Conservation (phyloP, 2,113 vertebrate genomes). For the Suricata suricatta region DNA sequence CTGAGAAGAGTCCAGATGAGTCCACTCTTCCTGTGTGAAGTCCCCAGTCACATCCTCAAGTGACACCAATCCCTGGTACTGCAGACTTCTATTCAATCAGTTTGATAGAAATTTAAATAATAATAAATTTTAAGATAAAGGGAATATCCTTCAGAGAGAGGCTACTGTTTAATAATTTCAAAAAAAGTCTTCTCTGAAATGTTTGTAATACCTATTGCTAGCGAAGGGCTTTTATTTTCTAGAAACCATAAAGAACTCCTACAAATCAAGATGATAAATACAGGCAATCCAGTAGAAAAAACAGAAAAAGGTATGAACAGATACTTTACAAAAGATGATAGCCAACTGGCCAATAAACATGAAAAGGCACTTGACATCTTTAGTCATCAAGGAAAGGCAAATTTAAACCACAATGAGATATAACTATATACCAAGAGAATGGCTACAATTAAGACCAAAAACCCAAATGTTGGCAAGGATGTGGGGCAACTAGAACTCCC, state of each 20-base stretch:
- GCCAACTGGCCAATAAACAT: not conserved
- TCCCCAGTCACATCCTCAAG: conserved; percentile 62
- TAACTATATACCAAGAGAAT: not conserved
- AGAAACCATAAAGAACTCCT: conserved; percentile 30
- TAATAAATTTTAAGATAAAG: not conserved
- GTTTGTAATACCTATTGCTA: not conserved
- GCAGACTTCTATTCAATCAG: conserved; percentile 21
- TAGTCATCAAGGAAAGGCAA: not conserved
- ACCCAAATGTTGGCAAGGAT: not conserved
- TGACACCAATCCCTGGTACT: conserved; percentile 54
- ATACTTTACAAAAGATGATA: not conserved
- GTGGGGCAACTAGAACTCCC: not conserved
- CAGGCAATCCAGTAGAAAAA: conserved; percentile 11
- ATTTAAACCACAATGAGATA: not conserved
- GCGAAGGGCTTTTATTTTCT: not conserved
- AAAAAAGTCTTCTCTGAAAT: not conserved
- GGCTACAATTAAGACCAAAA: conserved; percentile 31
- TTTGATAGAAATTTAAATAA: conserved; percentile 31
- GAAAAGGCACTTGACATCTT: not conserved
- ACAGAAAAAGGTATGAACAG: not conserved
- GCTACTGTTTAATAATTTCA: not conserved
- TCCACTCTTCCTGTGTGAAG: conserved; percentile 53
- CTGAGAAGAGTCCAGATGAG: conserved; percentile 21
- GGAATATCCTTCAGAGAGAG: conserved; percentile 28
- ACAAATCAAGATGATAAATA: not conserved